Conservation (phyloP, 2,888 invertebrate species). For the Rhagonycha lutea region DNA sequence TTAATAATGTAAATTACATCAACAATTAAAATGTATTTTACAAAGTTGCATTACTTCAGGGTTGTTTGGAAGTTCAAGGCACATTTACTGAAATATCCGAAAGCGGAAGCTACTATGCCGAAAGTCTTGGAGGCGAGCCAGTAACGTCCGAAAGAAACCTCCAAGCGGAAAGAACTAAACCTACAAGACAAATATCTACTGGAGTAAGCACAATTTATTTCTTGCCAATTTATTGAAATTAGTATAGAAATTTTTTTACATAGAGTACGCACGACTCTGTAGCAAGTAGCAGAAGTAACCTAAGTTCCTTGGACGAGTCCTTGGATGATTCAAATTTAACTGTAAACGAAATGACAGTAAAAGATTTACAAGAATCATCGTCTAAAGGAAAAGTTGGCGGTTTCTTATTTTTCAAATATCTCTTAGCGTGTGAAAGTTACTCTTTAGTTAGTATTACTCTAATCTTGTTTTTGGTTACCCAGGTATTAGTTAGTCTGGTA, state of each 20-base stretch:
- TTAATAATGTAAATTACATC: slow-evolving; percentile 68
- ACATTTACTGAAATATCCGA: slow-evolving; percentile 54
- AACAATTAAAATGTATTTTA: slow-evolving; percentile 72
- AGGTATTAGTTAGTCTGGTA: slow-evolving; percentile 65
- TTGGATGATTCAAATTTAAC: slow-evolving; percentile 50
- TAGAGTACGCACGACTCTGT: slow-evolving; percentile 47
- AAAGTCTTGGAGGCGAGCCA: slow-evolving; percentile 53
- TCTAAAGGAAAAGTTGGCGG: slow-evolving; percentile 66
- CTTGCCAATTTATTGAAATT: not conserved
- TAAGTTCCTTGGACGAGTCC: slow-evolving; percentile 52
- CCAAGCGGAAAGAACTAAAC: slow-evolving; percentile 76
- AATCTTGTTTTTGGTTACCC: slow-evolving; percentile 62
- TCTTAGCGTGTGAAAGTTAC: slow-evolving; percentile 60
- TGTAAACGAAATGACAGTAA: slow-evolving; percentile 46
- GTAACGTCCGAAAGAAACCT: slow-evolving; percentile 51
- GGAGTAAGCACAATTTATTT: slow-evolving; percentile 44
- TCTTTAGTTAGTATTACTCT: slow-evolving; percentile 57
- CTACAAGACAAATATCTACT: slow-evolving; percentile 44
- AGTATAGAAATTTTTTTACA: not conserved
- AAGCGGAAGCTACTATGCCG: slow-evolving; percentile 57
- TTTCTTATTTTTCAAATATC: slow-evolving; percentile 62
- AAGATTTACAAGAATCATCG: slow-evolving; percentile 61
- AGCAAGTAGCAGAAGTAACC: slow-evolving; percentile 50
- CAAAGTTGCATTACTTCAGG: slow-evolving; percentile 59
- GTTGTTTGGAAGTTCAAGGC: slow-evolving; percentile 56